A percentile compares a stretch with the other conserved stretches of the same genome.
phyloP scores from a whole-genome alignment of 1,140 invertebrate species.

The Leptinotarsa undecemlineata region DNA sequence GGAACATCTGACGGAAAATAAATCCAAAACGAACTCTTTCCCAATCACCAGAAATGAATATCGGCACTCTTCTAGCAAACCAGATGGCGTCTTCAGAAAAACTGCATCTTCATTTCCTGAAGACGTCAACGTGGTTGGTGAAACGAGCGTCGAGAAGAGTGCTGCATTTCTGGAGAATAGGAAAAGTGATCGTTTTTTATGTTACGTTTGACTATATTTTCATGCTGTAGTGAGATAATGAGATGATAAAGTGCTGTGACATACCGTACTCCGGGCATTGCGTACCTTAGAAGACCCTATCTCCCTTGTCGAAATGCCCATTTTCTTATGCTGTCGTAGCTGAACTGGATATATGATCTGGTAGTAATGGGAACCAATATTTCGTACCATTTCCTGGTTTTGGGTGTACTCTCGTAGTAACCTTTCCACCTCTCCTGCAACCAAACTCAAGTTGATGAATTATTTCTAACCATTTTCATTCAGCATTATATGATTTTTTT shows the following conservation, averaged over 20 bases:
- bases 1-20: too few species aligned
- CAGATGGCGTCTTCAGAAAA: too few species aligned
- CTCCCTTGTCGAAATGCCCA: constrained; percentile 90
- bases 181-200: too few species aligned
- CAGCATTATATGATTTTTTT: too few species aligned
- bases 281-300: constrained; percentile 81
- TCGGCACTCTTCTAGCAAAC: too few species aligned
- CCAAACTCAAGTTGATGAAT: background rate
- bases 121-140: too few species aligned
- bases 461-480: too few species aligned
- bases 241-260: constrained; percentile 53
- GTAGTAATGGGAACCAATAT: constrained; percentile 87
- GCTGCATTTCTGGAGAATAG: too few species aligned
- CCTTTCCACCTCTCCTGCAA: constrained; percentile 83
- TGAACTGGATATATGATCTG: constrained; percentile 95
- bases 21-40: too few species aligned
- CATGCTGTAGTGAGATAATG: constrained; percentile 35
- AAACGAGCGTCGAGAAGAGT: too few species aligned
- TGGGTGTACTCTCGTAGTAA: constrained; percentile 85
- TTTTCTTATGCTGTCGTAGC: constrained; percentile 90
- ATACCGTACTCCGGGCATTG: constrained; percentile 57
- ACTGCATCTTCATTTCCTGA: too few species aligned
- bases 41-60: too few species aligned
- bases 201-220: background rate
- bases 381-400: constrained; percentile 88